These are phyloP conservation scores for Dasypus novemcinctus DNA, from an alignment of 2,113 vertebrate genomes.

Conservation along the genomic window DNA sequence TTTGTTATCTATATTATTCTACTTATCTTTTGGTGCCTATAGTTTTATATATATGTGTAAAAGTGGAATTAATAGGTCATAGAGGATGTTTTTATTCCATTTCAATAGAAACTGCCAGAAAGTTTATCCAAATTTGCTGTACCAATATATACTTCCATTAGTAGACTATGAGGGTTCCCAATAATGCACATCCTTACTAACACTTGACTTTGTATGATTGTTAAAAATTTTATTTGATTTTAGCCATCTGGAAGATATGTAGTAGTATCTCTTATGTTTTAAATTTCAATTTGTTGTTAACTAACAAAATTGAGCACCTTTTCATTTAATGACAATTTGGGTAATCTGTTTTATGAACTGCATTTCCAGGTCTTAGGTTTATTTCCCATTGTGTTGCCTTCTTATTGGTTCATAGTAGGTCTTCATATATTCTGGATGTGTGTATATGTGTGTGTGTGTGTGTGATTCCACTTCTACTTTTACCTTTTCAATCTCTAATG, in stretches of 20 bases:
- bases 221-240: neutral
- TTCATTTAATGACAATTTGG: neutral
- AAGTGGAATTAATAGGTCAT: neutral
- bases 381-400: neutral
- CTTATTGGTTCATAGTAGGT: neutral
- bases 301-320: neutral
- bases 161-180: neutral
- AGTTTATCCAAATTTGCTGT: neutral
- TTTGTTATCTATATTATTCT: neutral
- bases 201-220: neutral
- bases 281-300: neutral
- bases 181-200: neutral
- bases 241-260: neutral
- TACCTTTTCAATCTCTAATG: neutral
- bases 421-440: neutral
- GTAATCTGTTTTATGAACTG: neutral
- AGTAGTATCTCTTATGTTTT: neutral
- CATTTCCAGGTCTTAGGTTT: neutral
- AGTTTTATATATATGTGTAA: neutral
- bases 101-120: neutral
- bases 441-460: neutral
- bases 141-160: neutral
- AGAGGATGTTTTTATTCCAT: neutral
- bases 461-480: neutral
- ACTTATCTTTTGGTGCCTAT: neutral